Base-by-base conservation (phyloP, 1,140 invertebrate species). In the Gryllus bimaculatus region DNA sequence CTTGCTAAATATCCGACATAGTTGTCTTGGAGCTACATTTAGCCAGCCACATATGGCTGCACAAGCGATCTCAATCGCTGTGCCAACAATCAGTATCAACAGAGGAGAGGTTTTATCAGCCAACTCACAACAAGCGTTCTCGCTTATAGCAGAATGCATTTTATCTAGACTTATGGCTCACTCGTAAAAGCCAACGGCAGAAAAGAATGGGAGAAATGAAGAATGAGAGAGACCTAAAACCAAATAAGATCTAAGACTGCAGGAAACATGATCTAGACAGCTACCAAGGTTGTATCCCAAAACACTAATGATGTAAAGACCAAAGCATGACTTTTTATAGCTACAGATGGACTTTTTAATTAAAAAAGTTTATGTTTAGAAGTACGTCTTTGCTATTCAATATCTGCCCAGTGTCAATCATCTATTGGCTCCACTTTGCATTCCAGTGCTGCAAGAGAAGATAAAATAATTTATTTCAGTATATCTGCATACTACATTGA, bases 401-500 rank as follows among this genome's bases (percentile, higher is more conserved):
- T 48, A 77, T 48, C 79, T 77, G 54, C 66, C 76, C 48, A 77
- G 54, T 79, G 48, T 76, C 54, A 20, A 77, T n/a, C 18, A n/a
- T 75, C 76, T 79, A 79, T 74, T 79, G 79, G 47, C 79, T 79
- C 79, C 79, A 79, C 76, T 79, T 79, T 0, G 79, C 73, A 26
- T 18, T 48, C 79, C 79, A 79, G 54, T 74, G 73, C 79, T 79
- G 79, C 15, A 77, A 79, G 12, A 48, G 20, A 54, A 49, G 47
- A 49, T 66, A 66, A 18, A 66, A 66, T 66, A 66, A 66, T 66
- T 66, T 66, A 18, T 66, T 66, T 66, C 18, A 13, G 54, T 10
- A 18, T 66, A 66, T 66, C 54, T 66, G 26, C 26, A 39, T 39
- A 39, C 26, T 39, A 39, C 26, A 39, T 39, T 39, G 26, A 39